Conservation (phyloP, 2,113 vertebrate genomes). For the Poicephalus meyeri region DNA sequence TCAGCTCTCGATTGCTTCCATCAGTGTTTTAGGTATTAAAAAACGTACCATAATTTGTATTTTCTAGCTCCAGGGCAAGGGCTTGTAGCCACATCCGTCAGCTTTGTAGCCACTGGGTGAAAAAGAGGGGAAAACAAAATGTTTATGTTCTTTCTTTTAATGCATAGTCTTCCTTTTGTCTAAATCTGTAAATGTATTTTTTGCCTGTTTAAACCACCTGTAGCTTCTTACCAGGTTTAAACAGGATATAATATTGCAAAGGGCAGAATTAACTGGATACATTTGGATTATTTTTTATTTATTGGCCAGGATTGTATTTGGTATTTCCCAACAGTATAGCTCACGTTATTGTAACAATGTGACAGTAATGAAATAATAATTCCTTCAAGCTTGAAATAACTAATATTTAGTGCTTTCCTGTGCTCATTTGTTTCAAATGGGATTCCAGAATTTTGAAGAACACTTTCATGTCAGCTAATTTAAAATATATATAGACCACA, state of each 20-base stretch:
- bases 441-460: background rate
- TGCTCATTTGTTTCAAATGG: background rate
- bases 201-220: background rate
- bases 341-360: background rate
- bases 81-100: background rate
- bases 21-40: background rate
- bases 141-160: background rate
- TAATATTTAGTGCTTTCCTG: background rate
- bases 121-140: background rate
- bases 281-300: background rate
- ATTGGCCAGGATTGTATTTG: background rate
- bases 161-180: background rate
- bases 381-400: background rate
- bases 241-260: background rate
- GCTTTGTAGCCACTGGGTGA: background rate
- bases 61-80: background rate
- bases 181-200: background rate
- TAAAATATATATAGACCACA: background rate
- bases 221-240: background rate
- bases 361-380: background rate
- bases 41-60: background rate
- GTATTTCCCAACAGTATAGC: background rate
- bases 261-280: background rate
- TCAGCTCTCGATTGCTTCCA: background rate
- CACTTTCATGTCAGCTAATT: background rate